phyloP scores from a whole-genome alignment of 53 echinoderm and acorn worm genomes.

The Glandiceps talaboti region DNA sequence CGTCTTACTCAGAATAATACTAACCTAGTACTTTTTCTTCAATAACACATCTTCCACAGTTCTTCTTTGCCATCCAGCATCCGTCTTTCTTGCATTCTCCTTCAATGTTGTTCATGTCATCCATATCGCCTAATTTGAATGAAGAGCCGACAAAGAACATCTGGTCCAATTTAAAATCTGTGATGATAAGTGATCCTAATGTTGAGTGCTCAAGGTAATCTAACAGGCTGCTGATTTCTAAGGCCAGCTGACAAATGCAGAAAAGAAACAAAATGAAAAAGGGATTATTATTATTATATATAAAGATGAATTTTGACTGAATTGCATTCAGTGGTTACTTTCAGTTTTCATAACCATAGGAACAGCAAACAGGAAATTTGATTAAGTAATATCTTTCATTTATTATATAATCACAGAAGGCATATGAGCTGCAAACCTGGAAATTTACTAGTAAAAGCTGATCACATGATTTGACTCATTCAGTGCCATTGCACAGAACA shows the following conservation, averaged over 20 bases:
- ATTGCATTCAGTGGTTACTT: no score
- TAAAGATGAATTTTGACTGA: no score
- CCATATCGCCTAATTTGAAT: background rate
- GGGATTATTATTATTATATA: background rate
- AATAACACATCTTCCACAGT: background rate
- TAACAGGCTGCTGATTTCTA: constrained; percentile 48
- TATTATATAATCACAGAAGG: no score
- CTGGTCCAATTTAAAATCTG: constrained; percentile 73
- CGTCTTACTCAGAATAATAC: no score
- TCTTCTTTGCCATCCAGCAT: no score
- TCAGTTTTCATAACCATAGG: no score
- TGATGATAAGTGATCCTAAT: constrained; percentile 56
- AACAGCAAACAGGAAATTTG: background rate
- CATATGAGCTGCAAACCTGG: no score
- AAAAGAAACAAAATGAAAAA: background rate
- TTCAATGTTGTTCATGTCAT: background rate
- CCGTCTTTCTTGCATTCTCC: background rate
- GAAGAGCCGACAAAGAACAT: background rate
- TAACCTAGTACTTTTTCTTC: background rate
- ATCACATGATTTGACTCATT: no score
- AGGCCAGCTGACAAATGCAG: constrained; percentile 36
- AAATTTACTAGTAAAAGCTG: no score
- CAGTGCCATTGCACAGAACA: no score
- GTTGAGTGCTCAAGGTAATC: constrained; percentile 60
- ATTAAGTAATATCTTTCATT: no score